Percentiles rank a stretch among this genome's conserved stretches.
phyloP scores from a whole-genome alignment of 1,140 invertebrate species.

The Leptoteleia sp. region DNA sequence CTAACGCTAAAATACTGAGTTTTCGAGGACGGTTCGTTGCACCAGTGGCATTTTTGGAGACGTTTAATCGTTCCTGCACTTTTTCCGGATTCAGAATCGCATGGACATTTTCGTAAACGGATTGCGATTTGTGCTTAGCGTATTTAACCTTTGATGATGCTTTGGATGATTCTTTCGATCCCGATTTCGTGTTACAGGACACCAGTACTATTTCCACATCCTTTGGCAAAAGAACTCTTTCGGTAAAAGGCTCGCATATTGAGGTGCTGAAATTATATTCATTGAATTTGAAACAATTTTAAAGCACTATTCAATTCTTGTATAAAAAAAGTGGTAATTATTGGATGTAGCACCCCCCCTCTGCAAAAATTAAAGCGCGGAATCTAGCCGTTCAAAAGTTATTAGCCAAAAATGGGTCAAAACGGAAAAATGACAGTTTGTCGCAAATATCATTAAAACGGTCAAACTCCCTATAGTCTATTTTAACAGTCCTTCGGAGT shows the following conservation, averaged over 20 bases:
- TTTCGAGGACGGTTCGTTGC: slow-evolving; percentile 69
- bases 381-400: no score
- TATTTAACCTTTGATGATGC: slow-evolving; percentile 64
- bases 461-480: no score
- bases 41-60: slow-evolving; percentile 41
- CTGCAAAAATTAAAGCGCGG: no score
- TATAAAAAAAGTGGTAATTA: no score
- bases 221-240: slow-evolving; percentile 71
- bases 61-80: slow-evolving; percentile 72
- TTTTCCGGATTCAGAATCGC: slow-evolving; percentile 73
- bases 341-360: no score
- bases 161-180: slow-evolving; percentile 58
- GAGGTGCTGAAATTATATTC: slow-evolving; percentile 72
- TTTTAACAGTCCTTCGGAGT: no score
- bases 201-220: slow-evolving; percentile 79
- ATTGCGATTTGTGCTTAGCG: slow-evolving; percentile 34
- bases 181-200: slow-evolving; percentile 74
- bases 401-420: no score
- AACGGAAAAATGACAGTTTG: no score
- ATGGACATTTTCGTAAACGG: slow-evolving; percentile 82
- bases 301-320: no score
- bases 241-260: slow-evolving; percentile 77
- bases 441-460: no score
- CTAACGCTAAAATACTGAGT: slow-evolving; percentile 87
- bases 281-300: no score